phyloP scores from a whole-genome alignment of 2,797 vertebrate genomes.

The Enteromius fasciolatus region DNA sequence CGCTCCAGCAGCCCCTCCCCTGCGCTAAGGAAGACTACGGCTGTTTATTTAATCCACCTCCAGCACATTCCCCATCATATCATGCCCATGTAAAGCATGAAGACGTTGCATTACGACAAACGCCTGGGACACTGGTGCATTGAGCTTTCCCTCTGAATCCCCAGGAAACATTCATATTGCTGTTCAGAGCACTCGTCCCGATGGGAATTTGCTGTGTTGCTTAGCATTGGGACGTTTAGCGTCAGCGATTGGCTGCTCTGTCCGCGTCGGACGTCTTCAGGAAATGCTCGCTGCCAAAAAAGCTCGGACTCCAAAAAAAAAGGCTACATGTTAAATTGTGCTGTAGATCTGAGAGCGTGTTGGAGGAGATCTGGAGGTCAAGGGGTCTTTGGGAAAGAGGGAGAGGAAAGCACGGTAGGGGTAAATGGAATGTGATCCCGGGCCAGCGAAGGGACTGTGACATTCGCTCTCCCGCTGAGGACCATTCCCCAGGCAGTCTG shows the following conservation, averaged over 20 bases:
- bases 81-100: conserved; percentile 13
- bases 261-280: conserved; percentile 64
- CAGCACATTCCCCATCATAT: conserved; percentile 40
- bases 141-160: conserved; percentile 9
- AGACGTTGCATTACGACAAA: neutral
- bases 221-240: conserved; percentile 50
- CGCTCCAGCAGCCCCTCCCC: conserved; percentile 62
- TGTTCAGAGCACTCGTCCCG: conserved; percentile 31
- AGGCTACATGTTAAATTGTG: conserved; percentile 61
- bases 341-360: conserved; percentile 62
- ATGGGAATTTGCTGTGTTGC: conserved; percentile 50
- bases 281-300: conserved; percentile 62
- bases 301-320: conserved; percentile 33
- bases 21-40: conserved; percentile 26
- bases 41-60: conserved; percentile 45
- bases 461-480: conserved; percentile 74
- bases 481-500: conserved; percentile 83
- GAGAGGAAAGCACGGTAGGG: conserved; percentile 76
- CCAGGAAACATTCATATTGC: conserved; percentile 30
- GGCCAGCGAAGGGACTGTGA: conserved; percentile 77
- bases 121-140: neutral
- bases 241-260: conserved; percentile 63
- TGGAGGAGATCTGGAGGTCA: conserved; percentile 71
- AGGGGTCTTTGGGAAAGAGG: conserved; percentile 78
- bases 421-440: conserved; percentile 81